Conservation (phyloP, 2,888 invertebrate species). For the Cyclophora punctaria region DNA sequence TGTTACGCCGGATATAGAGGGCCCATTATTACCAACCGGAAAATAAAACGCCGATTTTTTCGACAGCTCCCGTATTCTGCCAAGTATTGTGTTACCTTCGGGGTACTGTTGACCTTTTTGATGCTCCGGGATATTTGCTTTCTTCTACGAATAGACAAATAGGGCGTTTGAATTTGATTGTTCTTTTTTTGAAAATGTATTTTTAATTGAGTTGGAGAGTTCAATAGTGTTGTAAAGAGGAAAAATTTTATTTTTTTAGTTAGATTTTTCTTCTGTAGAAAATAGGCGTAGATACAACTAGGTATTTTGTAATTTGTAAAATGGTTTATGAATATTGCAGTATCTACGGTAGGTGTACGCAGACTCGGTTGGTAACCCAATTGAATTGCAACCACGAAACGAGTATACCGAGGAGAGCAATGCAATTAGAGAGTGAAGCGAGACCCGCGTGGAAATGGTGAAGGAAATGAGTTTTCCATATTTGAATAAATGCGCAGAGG, state of each 20-base stretch:
- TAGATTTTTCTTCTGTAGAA: no score
- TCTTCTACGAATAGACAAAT: background rate
- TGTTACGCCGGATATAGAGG: conserved; percentile 67
- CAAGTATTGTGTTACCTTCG: conserved; percentile 28
- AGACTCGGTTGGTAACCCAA: no score
- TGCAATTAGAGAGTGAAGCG: conserved; percentile 15
- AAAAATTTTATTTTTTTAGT: no score
- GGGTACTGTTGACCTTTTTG: conserved; percentile 17
- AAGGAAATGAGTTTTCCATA: conserved; percentile 68
- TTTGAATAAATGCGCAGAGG: conserved; percentile 61
- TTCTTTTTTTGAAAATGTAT: no score
- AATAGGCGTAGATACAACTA: no score
- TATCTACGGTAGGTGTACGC: no score
- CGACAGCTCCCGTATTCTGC: conserved; percentile 26
- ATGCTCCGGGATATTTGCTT: background rate
- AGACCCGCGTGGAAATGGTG: conserved; percentile 47
- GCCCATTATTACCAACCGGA: conserved; percentile 56
- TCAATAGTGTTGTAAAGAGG: no score
- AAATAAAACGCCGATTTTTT: conserved; percentile 62
- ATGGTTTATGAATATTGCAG: no score
- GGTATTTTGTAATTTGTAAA: no score
- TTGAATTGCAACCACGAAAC: no score
- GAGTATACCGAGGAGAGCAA: conserved; percentile 7
- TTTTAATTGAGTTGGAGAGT: no score
- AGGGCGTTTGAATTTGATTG: background rate